phyloP scores from a whole-genome alignment of 2,113 vertebrate genomes.

The Fulica atra region DNA sequence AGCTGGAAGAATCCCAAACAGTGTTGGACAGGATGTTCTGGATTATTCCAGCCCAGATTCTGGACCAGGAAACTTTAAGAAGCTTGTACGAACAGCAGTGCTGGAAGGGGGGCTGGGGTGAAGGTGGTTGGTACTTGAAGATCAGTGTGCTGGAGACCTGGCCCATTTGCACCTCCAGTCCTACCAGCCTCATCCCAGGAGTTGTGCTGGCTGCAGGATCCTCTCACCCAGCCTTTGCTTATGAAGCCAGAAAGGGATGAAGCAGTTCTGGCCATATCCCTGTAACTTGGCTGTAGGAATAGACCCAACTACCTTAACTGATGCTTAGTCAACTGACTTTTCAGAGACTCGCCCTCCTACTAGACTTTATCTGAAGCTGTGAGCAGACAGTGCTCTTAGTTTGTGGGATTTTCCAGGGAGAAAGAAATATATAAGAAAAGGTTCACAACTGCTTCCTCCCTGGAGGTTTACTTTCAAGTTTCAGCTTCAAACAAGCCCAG shows the following conservation, averaged over 20 bases:
- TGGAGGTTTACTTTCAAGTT: conserved; percentile 45
- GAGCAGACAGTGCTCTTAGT: background rate
- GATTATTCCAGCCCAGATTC: background rate
- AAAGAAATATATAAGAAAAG: too few species aligned
- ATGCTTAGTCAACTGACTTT: background rate
- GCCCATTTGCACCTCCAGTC: background rate
- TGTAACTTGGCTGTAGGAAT: background rate
- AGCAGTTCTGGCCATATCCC: background rate
- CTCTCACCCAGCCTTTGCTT: background rate
- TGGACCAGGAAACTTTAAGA: background rate
- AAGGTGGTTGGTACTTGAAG: background rate
- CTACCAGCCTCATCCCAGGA: background rate
- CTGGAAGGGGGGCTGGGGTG: background rate
- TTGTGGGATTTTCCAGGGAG: background rate
- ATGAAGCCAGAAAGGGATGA: background rate
- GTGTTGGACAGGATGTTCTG: background rate
- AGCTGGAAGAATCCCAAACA: background rate
- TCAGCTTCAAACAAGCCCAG: conserved; percentile 23
- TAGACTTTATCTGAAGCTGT: background rate
- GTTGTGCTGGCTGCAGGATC: background rate
- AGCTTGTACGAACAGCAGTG: background rate
- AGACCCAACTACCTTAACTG: background rate
- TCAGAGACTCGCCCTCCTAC: background rate
- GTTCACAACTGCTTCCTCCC: background rate
- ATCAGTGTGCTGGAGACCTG: background rate